Evolutionary conservation across 2,113 vertebrate species (phyloP).

Genomic region (Conger conger): DNA sequence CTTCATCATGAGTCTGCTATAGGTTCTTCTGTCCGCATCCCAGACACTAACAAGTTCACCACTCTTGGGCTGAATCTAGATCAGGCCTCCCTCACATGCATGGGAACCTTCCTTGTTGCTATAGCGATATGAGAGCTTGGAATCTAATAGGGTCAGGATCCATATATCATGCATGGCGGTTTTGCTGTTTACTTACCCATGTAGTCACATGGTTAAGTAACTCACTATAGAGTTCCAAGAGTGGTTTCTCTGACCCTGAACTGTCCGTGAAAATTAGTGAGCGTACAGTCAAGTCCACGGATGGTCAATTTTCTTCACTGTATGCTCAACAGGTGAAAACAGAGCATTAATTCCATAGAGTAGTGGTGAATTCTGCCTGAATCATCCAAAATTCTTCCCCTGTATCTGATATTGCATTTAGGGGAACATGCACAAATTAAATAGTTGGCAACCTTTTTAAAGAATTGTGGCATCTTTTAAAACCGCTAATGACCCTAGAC

Average conservation of each 20-base stretch:
- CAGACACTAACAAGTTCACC: no score
- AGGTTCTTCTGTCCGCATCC: no score
- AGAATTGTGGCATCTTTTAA: no score
- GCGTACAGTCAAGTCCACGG: background rate
- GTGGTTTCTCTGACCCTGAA: background rate
- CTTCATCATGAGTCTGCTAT: no score
- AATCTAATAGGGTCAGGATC: background rate
- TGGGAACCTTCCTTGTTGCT: background rate
- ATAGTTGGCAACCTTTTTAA: no score
- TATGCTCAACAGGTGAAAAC: background rate
- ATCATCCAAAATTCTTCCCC: background rate
- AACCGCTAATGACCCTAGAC: no score
- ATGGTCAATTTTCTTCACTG: background rate
- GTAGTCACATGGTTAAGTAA: background rate
- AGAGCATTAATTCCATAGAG: background rate
- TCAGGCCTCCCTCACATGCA: background rate
- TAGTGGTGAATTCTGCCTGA: background rate
- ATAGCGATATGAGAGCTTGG: background rate
- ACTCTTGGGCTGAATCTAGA: background rate
- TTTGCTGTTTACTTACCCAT: background rate
- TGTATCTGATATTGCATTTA: background rate
- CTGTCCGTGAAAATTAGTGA: background rate
- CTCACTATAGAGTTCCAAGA: background rate
- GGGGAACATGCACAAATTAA: background rate
- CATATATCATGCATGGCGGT: background rate